These are phyloP conservation scores for Ladona fulva DNA, from an alignment of 1,140 invertebrate genomes.

Conservation along the genomic window DNA sequence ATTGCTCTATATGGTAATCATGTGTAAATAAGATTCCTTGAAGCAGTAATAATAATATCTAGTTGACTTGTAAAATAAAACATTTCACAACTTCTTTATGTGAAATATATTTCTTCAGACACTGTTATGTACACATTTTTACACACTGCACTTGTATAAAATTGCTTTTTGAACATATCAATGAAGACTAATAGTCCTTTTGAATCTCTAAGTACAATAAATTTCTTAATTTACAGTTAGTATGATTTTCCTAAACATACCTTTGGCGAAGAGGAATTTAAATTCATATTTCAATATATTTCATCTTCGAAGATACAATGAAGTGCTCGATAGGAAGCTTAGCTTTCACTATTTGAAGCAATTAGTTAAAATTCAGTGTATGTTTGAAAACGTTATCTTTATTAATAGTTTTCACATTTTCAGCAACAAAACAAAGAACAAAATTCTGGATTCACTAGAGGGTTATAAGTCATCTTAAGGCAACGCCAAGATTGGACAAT, in stretches of 20 bases:
- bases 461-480: not conserved
- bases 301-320: not conserved
- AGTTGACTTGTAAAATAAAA: no score
- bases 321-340: not conserved
- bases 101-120: conserved; percentile 7
- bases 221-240: not conserved
- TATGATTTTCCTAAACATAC: not conserved
- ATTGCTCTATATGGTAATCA: no score
- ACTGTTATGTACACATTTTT: conserved; percentile 8
- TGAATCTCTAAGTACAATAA: not conserved
- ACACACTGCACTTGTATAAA: not conserved
- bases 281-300: not conserved
- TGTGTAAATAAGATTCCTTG: no score
- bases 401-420: not conserved
- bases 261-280: not conserved
- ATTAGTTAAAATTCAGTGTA: not conserved
- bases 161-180: not conserved
- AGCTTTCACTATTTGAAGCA: not conserved
- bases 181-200: not conserved
- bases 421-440: conserved; percentile 2
- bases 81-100: not conserved
- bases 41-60: no score
- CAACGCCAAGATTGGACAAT: not conserved
- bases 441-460: not conserved
- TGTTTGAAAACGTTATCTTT: not conserved